phyloP scores from a whole-genome alignment of 2,113 vertebrate genomes.

The Triplophysa dalaica region DNA sequence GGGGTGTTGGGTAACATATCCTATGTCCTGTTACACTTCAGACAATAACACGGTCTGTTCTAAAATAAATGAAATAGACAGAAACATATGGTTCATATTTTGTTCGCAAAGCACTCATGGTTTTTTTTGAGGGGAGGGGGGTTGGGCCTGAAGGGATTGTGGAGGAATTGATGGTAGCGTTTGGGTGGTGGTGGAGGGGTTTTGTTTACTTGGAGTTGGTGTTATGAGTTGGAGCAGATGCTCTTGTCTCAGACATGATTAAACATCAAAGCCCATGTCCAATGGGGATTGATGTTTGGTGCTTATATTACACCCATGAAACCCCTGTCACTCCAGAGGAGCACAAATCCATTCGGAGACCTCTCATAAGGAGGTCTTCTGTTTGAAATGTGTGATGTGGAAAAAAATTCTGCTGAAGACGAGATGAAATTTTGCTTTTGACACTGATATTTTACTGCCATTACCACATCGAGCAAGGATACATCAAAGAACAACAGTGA shows the following conservation, averaged over 20 bases:
- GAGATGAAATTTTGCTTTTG: neutral
- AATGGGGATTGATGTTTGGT: constrained; percentile 61
- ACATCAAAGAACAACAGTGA: neutral
- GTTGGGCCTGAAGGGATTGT: constrained; percentile 16
- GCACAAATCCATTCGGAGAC: constrained; percentile 29
- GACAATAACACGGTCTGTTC: constrained; percentile 25
- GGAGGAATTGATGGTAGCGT: constrained; percentile 27
- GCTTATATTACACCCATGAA: constrained; percentile 61
- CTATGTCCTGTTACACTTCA: neutral
- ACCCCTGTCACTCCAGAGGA: constrained; percentile 36
- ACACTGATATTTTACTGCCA: neutral
- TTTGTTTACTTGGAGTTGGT: constrained; percentile 59
- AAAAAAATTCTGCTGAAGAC: neutral
- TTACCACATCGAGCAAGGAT: neutral
- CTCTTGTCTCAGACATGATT: constrained; percentile 63
- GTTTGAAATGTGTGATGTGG: constrained; percentile 37
- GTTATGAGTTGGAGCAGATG: constrained; percentile 64
- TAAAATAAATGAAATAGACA: constrained; percentile 15
- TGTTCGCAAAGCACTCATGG: neutral
- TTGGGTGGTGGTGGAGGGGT: constrained; percentile 4
- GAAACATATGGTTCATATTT: neutral
- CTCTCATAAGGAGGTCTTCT: neutral
- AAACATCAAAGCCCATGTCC: constrained; percentile 64
- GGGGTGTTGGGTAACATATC: too few species aligned
- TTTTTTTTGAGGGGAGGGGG: neutral